phyloP scores from a whole-genome alignment of 2,797 vertebrate genomes.

The Meriones psammophilus region DNA sequence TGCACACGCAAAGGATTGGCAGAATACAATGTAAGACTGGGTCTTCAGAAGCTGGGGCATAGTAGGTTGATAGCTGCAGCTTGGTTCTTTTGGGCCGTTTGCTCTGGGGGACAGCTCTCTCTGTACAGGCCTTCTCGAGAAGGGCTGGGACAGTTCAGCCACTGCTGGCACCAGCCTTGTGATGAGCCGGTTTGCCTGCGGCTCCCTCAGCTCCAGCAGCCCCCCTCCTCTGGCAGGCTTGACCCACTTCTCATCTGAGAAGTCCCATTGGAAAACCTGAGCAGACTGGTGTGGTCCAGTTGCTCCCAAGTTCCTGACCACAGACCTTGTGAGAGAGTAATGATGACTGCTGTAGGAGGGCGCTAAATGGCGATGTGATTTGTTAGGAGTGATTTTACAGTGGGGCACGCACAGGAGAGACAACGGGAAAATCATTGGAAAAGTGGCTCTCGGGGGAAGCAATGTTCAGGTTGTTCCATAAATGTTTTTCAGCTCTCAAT shows the following conservation, averaged over 20 bases:
- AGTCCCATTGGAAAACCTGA: neutral
- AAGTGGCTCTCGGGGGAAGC: fast-evolving
- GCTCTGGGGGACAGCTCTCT: neutral
- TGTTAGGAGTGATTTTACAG: neutral
- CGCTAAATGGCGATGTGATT: fast-evolving
- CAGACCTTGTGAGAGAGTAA: neutral
- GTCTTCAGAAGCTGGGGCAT: neutral
- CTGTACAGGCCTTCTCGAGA: neutral
- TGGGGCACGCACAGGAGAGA: neutral
- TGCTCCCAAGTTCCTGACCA: neutral
- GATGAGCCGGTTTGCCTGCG: neutral
- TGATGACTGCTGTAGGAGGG: fast-evolving
- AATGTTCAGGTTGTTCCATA: neutral
- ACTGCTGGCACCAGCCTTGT: fast-evolving
- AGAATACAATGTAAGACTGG: fast-evolving
- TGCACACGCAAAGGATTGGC: neutral
- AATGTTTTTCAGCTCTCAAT: neutral
- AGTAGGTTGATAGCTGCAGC: neutral
- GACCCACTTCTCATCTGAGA: too few species aligned
- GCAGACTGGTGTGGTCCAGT: neutral
- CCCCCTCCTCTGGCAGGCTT: fast-evolving
- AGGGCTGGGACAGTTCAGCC: neutral
- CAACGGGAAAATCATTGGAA: neutral
- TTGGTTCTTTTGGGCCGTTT: neutral
- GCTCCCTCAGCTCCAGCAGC: neutral